phyloP scores from a whole-genome alignment of 2,888 invertebrate species.

The Rhagium mordax region DNA sequence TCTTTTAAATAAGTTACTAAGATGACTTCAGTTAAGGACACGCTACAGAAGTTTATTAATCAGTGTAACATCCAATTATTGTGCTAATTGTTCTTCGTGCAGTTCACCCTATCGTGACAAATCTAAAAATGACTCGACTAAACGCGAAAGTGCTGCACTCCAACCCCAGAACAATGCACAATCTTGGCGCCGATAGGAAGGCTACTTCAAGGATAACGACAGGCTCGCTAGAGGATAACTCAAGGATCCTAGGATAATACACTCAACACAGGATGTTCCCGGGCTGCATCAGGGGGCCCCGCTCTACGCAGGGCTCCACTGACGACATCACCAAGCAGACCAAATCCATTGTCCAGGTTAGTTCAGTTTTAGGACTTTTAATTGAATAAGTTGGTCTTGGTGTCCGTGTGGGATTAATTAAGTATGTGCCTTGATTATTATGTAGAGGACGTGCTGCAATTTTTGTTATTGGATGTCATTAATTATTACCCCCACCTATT shows the following conservation, averaged over 20 bases:
- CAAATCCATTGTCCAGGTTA: slow-evolving; percentile 81
- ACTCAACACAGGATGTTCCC: slow-evolving; percentile 74
- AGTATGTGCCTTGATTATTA: neutral
- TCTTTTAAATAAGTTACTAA: too few relatives aligned
- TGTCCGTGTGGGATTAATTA: neutral
- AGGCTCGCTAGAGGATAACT: slow-evolving; percentile 42
- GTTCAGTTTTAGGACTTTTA: slow-evolving; percentile 42
- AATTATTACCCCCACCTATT: neutral
- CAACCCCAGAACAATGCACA: slow-evolving; percentile 3
- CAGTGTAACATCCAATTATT: neutral
- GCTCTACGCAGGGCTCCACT: slow-evolving; percentile 82
- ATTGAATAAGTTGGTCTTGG: neutral
- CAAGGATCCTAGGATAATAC: slow-evolving; percentile 37
- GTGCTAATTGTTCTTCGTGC: neutral
- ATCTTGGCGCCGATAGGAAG: neutral
- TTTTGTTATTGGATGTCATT: neutral
- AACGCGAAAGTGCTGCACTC: neutral
- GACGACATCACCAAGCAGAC: slow-evolving; percentile 83
- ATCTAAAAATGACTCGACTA: slow-evolving; percentile 10
- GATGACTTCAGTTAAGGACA: too few relatives aligned
- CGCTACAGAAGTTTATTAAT: too few relatives aligned
- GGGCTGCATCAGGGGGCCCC: slow-evolving; percentile 80
- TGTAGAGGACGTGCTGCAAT: neutral
- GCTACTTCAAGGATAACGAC: slow-evolving; percentile 32
- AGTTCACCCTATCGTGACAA: neutral